Base-by-base conservation (phyloP, 2,888 invertebrate species). In the Scaptomyza reducta region DNA sequence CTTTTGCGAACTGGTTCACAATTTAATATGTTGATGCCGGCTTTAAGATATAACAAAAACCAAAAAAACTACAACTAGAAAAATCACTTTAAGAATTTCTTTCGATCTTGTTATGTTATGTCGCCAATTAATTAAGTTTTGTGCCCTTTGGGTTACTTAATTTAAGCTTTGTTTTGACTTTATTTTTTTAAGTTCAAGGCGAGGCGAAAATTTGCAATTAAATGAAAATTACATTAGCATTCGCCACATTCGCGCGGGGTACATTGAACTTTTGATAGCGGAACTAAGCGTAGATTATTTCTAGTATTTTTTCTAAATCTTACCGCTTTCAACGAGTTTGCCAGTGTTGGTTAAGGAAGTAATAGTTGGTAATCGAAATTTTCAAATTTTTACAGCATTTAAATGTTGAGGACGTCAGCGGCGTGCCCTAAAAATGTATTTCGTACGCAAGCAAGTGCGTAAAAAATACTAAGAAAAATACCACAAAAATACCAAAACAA, bases 371-470 rank as follows among this genome's bases (percentile, higher is more conserved):
- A 73, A 54, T 46, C 1, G 7, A 2, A 22, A 2, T n/a, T 35
- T 35, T n/a, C 0, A 47, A 62, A 63, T 44, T 67, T 63, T 88
- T 85, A 50, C 84, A 85, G 84, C 84, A 66, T 67, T 67, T 45
- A 40, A 66, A 54, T 77, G 59, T 70, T 76, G 49, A 65, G 55
- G 58, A 29, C 46, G 60, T 25, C 25, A 14, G 33, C 41, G 56
- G 47, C 35, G 47, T 40, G 50, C 67, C 57, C 68, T 64, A 46
- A 84, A 86, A 72, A 89, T 89, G 89, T 86, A 82, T 88, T 88
- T 87, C 79, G 88, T 77, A 65, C 87, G 89, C 78, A 79, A 89
- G 31, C 86, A 88, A 80, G 89, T 89, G 74, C 77, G 89, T 74
- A 89, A 89, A 85, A 89, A 89, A 81, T 79, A 76, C 63, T 74